These are phyloP conservation scores for Cephus sareptanus DNA, from an alignment of 2,888 invertebrate species.

Conservation along the genomic window DNA sequence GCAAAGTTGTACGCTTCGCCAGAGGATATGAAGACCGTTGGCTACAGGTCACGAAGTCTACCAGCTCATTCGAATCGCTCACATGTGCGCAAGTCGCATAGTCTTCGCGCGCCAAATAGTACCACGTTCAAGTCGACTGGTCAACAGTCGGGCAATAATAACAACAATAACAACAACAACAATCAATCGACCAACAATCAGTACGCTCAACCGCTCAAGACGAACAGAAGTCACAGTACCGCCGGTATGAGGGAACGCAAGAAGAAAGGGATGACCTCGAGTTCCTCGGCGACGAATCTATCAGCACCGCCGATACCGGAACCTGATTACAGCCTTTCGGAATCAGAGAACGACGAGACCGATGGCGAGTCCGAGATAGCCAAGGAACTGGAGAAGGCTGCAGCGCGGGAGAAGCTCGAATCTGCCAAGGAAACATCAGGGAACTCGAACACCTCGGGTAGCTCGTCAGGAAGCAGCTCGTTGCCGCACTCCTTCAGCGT, in stretches of 20 bases:
- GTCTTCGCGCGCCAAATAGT: conserved; percentile 69
- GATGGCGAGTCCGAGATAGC: conserved; percentile 63
- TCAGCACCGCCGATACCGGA: conserved; percentile 85
- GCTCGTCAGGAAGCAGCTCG: conserved; percentile 77
- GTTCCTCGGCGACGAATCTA: conserved; percentile 63
- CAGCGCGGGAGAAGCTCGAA: conserved; percentile 63
- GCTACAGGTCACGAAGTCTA: conserved; percentile 71
- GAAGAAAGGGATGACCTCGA: conserved; percentile 61
- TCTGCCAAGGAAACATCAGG: conserved; percentile 66
- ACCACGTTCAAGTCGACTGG: conserved; percentile 65
- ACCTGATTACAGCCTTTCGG: conserved; percentile 90
- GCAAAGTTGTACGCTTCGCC: conserved; percentile 92
- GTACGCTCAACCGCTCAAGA: conserved; percentile 71
- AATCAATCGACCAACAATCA: conserved; percentile 63
- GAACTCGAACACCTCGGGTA: conserved; percentile 67
- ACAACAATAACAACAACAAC: conserved; percentile 34
- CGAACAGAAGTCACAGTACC: conserved; percentile 62
- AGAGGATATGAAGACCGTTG: conserved; percentile 82
- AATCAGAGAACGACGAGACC: conserved; percentile 78
- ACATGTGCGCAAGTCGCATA: conserved; percentile 73
- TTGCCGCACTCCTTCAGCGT: conserved; percentile 88
- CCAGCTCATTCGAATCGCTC: conserved; percentile 70
- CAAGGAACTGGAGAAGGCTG: conserved; percentile 70
- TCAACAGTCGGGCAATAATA: conserved; percentile 35
- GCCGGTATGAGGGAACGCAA: conserved; percentile 59